Evolutionary conservation across 1,140 invertebrate genomes (phyloP), one percentile per base, ranked within the genome.

Genomic region (Cotesia typhae): DNA sequence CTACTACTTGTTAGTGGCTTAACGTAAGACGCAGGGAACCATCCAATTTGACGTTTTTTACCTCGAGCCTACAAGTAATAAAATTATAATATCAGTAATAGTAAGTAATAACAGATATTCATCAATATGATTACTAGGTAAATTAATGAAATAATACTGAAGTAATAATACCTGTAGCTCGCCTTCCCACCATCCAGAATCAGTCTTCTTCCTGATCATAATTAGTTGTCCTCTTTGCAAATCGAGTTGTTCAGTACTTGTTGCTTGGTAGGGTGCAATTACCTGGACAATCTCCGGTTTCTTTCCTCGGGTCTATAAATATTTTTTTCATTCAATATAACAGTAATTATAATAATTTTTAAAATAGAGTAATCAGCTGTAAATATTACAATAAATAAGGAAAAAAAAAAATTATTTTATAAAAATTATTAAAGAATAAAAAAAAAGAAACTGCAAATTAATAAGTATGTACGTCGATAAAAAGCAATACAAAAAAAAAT

Each of bases 171-270:
- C 96, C 88, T 98, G 96, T 35, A 99, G 87, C 87, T 99, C 98
- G 60, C 98, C 98, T 90, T 99, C 98, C 98, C 98, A 99, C 98
- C 98, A 99, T 20, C 97, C 97, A 75, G 95, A 95, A 67, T 95
- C 92, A 6, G 95, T 96, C 83, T 99, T 99, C 86, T 98, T 98
- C 10, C 96, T 90, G 12, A 99, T 95, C 89, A 97, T 94, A 61
- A 99, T 94, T 60, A 99, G 87, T 80, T 99, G 97, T n/a, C 97
- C 98, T 74, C 95, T 91, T 78, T 93, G 91, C 6, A 99, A 85
- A 67, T 92, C 93, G 10, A 99, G 86, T 83, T 99, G 97, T 81
- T 98, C 97, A 0, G 91, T 83, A 80, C 96, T 97, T 4, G 93
- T 95, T 1, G 94, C 94, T 83, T 94, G 91, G 81, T 97, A 97